phyloP scores from a whole-genome alignment of 2,113 vertebrate species.

The Nesospiza acunhae region DNA sequence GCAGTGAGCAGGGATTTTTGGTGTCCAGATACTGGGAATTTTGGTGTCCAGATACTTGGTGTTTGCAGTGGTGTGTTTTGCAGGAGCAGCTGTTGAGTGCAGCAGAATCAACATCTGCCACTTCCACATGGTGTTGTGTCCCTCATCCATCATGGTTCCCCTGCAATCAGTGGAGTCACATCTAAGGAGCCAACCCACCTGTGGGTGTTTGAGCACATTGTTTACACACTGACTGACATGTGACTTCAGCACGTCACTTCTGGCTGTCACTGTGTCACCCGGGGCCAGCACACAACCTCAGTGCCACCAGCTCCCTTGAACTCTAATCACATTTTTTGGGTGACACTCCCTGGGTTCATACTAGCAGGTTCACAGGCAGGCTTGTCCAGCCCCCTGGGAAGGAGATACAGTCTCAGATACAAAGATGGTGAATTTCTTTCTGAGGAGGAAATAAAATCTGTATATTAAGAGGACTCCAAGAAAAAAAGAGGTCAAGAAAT shows the following conservation, averaged over 20 bases:
- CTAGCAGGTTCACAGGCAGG: background rate
- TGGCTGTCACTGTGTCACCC: fast-evolving
- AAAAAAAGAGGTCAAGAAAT: background rate
- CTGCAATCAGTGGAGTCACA: background rate
- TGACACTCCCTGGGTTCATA: background rate
- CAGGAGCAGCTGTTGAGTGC: background rate
- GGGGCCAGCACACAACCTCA: background rate
- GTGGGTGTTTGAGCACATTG: background rate
- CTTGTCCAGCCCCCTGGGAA: background rate
- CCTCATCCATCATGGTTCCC: background rate
- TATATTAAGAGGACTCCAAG: background rate
- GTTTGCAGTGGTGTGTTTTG: background rate
- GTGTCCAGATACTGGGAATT: background rate
- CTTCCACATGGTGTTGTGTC: background rate
- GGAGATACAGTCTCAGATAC: background rate
- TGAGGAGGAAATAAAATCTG: background rate
- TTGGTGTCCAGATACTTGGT: background rate
- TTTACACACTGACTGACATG: background rate
- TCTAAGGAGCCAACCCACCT: background rate
- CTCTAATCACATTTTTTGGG: background rate
- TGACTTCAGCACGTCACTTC: background rate
- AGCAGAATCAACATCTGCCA: background rate
- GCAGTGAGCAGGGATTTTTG: background rate
- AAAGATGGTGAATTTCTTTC: background rate
- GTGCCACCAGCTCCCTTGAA: background rate